Evolutionary conservation across 53 echinoderm and acorn worm species (phyloP).

Genomic region (Zoroaster sp.): DNA sequence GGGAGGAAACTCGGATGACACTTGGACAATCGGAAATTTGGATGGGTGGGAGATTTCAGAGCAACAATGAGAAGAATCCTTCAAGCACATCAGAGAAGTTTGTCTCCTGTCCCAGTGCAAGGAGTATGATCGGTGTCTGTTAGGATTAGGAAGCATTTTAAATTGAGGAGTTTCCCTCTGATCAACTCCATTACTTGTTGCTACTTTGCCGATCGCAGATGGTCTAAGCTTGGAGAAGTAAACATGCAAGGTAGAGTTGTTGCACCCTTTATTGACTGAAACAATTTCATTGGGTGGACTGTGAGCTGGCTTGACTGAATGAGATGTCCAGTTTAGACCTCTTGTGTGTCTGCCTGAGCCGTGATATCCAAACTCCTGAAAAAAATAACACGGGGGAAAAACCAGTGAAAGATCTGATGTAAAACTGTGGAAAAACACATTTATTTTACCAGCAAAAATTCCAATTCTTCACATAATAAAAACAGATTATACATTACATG

Average conservation of each 20-base stretch:
- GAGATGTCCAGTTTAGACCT: not conserved
- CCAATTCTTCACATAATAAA: not conserved
- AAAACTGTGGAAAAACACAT: not conserved
- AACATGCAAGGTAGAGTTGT: not conserved
- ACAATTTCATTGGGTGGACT: not conserved
- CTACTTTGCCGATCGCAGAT: not conserved
- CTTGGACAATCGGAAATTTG: not conserved
- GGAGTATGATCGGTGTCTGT: constrained; percentile 14
- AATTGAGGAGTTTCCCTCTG: not conserved
- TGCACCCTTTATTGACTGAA: not conserved
- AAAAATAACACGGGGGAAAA: not conserved
- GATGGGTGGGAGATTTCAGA: not conserved
- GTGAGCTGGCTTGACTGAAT: not conserved
- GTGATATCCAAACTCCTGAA: constrained; percentile 31
- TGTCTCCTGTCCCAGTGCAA: constrained; percentile 44
- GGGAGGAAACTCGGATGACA: not conserved
- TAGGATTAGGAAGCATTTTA: not conserved
- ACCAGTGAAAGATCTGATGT: not conserved
- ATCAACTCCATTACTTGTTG: not conserved
- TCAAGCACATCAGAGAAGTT: constrained; percentile 60
- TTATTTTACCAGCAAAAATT: not conserved
- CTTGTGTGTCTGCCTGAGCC: not conserved
- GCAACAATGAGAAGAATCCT: not conserved
- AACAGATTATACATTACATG: too few relatives aligned
- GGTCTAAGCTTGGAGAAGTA: not conserved